Evolutionary conservation across 2,888 invertebrate species (phyloP), one percentile per base, ranked within the genome.

Genomic region (Trichopria drosophilae): DNA sequence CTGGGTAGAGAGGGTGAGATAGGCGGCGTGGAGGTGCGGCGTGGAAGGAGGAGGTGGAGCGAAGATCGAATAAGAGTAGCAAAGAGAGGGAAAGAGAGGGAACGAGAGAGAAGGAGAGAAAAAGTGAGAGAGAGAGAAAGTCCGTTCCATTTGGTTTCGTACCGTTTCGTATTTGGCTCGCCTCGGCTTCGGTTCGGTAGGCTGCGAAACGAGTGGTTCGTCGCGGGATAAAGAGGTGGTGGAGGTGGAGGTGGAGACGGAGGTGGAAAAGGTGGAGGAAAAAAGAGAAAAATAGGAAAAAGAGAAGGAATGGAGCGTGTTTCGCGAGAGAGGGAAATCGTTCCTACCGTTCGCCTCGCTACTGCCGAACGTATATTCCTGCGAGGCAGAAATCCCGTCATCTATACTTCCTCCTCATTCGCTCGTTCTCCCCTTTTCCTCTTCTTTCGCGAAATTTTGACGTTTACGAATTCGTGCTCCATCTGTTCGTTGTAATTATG

Each of bases 21-120:
- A 49, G 39, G 50, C 52, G 50, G 46, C 51, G 52, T 48, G 55
- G 54, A 57, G 56, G 48, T 57, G 48, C 40, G 41, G 55, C 45
- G 42, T 42, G 49, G 57, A 43, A 59, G 60, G 54, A 56, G 58
- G 66, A 64, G 68, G 63, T 61, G 65, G 66, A 67, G 65, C 57
- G 55, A 62, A 61, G 62, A 61, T 60, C 67, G 70, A 71, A 68
- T 68, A 69, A 70, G 70, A 69, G 68, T 65, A 63, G 57, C 63
- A 60, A 63, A 66, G 51, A 40, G 43, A 46, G 42, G 55, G 49
- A 48, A 26, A 43, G 39, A 29, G 47, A 49, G 52, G 47, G 42
- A 50, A 44, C 44, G 32, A 36, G 36, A 56, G 50, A 49, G 51
- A 50, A 16, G 18, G 20, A 26, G 32, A 49, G 20, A 31, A 37